These are phyloP conservation scores for Sylvietta virens DNA, from an alignment of 2,113 vertebrate species.

Conservation along the genomic window DNA sequence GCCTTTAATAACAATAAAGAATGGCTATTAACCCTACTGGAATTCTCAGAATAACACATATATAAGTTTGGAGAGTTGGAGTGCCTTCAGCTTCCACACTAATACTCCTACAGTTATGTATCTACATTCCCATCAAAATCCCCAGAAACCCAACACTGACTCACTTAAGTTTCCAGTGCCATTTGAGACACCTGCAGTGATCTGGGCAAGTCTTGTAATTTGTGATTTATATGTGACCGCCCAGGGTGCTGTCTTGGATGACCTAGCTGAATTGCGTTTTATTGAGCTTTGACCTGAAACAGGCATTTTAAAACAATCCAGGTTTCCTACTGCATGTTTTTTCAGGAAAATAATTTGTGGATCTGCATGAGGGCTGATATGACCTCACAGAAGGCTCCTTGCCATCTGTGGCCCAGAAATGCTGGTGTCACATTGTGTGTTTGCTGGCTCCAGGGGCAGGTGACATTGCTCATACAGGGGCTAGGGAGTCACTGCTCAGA, in stretches of 20 bases:
- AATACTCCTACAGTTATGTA: background rate
- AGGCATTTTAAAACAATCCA: background rate
- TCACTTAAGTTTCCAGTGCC: background rate
- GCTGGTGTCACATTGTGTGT: rapidly evolving
- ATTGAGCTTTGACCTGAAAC: background rate
- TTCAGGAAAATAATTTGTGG: background rate
- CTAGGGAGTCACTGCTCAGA: background rate
- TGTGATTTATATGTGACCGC: background rate
- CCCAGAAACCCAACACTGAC: background rate
- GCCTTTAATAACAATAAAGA: background rate
- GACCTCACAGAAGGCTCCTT: background rate
- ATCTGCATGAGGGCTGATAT: background rate
- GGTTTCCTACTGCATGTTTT: background rate
- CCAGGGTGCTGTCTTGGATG: background rate
- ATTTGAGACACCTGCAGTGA: background rate
- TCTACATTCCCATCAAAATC: background rate
- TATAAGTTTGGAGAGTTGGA: background rate
- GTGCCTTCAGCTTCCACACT: background rate
- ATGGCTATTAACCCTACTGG: background rate
- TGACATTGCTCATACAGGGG: rapidly evolving
- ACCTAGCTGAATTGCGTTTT: background rate
- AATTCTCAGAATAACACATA: background rate
- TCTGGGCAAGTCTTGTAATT: background rate
- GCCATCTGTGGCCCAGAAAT: background rate
- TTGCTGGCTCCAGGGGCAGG: background rate